Evolutionary conservation across 1,140 invertebrate species (phyloP).

Genomic region (Gonatopus flavifemur): DNA sequence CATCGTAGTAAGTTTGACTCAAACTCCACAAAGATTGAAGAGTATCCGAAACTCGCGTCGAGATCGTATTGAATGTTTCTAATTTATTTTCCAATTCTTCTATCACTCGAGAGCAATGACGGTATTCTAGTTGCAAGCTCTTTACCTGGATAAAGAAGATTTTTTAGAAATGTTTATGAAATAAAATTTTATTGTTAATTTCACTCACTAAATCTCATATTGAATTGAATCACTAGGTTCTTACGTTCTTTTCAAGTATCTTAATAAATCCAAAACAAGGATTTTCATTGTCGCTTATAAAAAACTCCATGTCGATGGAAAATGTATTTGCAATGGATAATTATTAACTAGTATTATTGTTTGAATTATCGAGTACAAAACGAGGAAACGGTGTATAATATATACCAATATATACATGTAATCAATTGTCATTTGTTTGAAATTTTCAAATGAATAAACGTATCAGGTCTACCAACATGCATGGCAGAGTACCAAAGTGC

Average conservation of each 20-base stretch:
- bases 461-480: too few species aligned
- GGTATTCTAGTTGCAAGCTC: constrained; percentile 27
- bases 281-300: constrained; percentile 5
- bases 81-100: constrained; percentile 33
- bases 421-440: too few species aligned
- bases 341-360: too few species aligned
- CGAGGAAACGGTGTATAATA: too few species aligned
- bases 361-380: too few species aligned
- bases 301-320: constrained; percentile 10
- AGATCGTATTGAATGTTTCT: constrained; percentile 23
- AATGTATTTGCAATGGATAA: too few species aligned
- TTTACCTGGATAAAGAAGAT: constrained; percentile 21
- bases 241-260: constrained; percentile 31
- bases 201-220: not conserved
- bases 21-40: constrained; percentile 30
- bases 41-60: constrained; percentile 23
- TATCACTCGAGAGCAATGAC: constrained; percentile 17
- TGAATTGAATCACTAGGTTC: constrained; percentile 2
- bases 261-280: constrained; percentile 7
- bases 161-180: constrained; percentile 6
- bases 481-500: too few species aligned
- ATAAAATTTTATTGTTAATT: constrained; percentile 1
- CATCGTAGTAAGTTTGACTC: constrained; percentile 10
- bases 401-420: too few species aligned
- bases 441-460: too few species aligned